Evolutionary conservation across 2,113 vertebrate genomes (phyloP), one percentile per base, ranked within the genome.

Genomic region (Equus quagga): DNA sequence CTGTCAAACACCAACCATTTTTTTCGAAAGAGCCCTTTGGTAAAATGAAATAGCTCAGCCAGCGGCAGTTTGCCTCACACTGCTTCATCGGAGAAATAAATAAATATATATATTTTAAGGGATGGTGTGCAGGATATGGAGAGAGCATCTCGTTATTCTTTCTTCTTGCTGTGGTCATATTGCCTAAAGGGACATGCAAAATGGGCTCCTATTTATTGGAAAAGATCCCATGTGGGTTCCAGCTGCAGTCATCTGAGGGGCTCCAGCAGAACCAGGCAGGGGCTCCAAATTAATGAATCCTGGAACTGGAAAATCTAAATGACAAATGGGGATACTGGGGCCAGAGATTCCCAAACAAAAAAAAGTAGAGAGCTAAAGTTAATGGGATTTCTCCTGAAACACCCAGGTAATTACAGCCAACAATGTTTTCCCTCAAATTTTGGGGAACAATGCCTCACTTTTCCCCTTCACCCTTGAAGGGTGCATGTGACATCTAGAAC

Each of bases 21-120:
- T 94, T 89, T 93, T 83, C 23, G 26, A 87, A 82, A 69, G 36
- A 94, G 49, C 11, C 3, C 70, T 56, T 92, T 67, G 60, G 41
- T 46, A 33, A 79, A 19, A 33, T 46, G 23, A 84, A 83, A 70
- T 91, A 67, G 44, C 17, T 56, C 62, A 26, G 72, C 23, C 4
- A 33, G 65, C 46, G 33, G 62, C 60, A 41, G 41, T 41, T 46
- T 81, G 15, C 7, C 44, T 75, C 33, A 2, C 2, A 9, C 17
- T 56, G 28, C 14, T 78, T 86, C 44, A 3, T 15, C 23, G 17
- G 56, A 96, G 62, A 88, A 41, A 58, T 8, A 72, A 31, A 65
- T 62, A 28, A 9, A 33, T 54, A 21, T 17, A 12, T 33, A 23
- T 80, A 21, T 72, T 89, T 73, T 60, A 41, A 72, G 56, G 54